These are phyloP conservation scores for Galerucella nymphaeae DNA, from an alignment of 2,888 invertebrate species.

Conservation along the genomic window DNA sequence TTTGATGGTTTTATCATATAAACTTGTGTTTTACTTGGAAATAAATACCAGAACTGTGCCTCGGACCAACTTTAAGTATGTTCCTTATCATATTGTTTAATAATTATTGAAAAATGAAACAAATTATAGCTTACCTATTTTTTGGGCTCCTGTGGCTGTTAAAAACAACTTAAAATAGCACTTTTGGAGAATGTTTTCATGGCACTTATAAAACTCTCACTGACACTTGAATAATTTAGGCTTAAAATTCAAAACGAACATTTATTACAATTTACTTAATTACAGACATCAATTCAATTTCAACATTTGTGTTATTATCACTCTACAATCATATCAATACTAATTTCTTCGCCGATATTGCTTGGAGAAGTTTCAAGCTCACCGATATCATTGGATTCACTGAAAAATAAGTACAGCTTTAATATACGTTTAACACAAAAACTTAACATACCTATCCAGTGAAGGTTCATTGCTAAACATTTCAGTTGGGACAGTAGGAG, in stretches of 20 bases:
- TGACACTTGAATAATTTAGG: not conserved
- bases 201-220: no score
- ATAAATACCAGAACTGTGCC: no score
- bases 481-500: conserved; percentile 90
- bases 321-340: conserved; percentile 73
- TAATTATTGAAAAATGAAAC: no score
- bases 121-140: no score
- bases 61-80: no score
- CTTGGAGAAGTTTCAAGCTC: conserved; percentile 85
- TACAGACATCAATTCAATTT: not conserved
- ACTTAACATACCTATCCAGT: conserved; percentile 75
- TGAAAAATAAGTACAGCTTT: conserved; percentile 66
- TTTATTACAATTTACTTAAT: not conserved
- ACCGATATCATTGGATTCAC: conserved; percentile 84
- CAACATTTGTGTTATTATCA: conserved; percentile 47
- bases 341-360: conserved; percentile 83
- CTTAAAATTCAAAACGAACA: not conserved
- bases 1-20: no score
- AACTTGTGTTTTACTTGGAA: no score
- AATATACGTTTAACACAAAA: not conserved
- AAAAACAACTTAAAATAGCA: no score
- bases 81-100: no score
- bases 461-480: conserved; percentile 96
- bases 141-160: no score
- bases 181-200: no score